Evolutionary conservation across 2,888 invertebrate genomes (phyloP).

Genomic region (Cybosia mesomella): DNA sequence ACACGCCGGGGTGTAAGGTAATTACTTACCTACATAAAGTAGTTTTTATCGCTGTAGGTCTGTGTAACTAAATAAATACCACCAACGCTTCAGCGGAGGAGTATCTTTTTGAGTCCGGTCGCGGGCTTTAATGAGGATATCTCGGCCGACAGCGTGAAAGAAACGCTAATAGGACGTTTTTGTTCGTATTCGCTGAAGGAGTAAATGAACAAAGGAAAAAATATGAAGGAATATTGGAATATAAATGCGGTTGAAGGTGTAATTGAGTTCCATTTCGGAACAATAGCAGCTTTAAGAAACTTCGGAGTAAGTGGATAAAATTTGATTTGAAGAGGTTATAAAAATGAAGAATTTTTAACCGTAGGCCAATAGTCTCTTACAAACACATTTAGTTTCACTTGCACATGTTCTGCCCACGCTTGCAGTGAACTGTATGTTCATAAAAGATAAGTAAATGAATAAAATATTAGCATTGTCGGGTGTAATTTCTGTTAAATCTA

Average conservation of each 20-base stretch:
- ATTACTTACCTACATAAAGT: slow-evolving; percentile 13
- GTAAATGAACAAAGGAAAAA: slow-evolving; percentile 30
- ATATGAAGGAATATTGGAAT: slow-evolving; percentile 25
- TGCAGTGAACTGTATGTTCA: not conserved
- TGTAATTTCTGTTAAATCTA: not conserved
- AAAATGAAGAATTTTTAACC: slow-evolving; percentile 7
- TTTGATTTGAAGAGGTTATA: not conserved
- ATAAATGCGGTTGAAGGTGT: slow-evolving; percentile 16
- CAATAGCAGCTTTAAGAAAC: slow-evolving; percentile 2
- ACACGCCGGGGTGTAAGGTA: too few relatives aligned
- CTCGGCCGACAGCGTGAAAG: slow-evolving; percentile 36
- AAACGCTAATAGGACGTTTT: slow-evolving; percentile 48
- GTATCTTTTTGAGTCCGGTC: slow-evolving; percentile 42
- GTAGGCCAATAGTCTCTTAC: too few relatives aligned
- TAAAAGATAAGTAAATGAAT: not conserved
- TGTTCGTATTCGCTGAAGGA: slow-evolving; percentile 29
- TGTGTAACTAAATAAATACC: slow-evolving; percentile 43
- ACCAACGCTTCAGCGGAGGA: slow-evolving; percentile 47
- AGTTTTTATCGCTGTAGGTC: slow-evolving; percentile 33
- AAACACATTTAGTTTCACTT: not conserved
- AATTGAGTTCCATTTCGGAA: slow-evolving; percentile 22
- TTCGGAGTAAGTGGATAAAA: slow-evolving; percentile 3
- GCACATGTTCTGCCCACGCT: not conserved
- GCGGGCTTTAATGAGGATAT: slow-evolving; percentile 51
- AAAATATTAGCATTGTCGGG: not conserved